Percentiles rank a stretch among this genome's conserved stretches.
Evolutionary conservation across 2,888 invertebrate species (phyloP).

Genomic region (Meiosimyza platycephala): DNA sequence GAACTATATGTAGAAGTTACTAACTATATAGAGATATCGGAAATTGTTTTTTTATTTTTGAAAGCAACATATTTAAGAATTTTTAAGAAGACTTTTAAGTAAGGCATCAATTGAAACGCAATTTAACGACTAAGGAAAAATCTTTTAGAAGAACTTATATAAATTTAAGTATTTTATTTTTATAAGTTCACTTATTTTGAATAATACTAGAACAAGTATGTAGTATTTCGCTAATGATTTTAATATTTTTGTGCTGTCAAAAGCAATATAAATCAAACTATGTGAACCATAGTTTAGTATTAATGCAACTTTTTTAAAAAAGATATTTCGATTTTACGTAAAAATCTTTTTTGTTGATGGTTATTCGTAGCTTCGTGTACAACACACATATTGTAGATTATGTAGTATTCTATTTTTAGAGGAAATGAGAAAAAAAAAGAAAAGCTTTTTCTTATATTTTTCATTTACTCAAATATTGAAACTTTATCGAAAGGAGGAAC

Average conservation of each 20-base stretch:
- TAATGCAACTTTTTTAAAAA: neutral
- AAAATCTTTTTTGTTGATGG: neutral
- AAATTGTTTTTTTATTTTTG: too few species aligned
- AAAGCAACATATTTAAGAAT: too few species aligned
- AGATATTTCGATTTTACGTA: neutral
- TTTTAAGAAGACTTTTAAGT: too few species aligned
- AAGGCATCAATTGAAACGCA: too few species aligned
- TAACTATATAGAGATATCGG: too few species aligned
- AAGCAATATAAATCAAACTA: constrained; percentile 7
- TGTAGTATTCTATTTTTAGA: constrained; percentile 48
- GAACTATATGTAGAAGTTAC: too few species aligned
- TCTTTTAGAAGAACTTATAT: too few species aligned
- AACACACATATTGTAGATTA: constrained; percentile 15
- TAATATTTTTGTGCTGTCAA: constrained; percentile 10
- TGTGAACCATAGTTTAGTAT: neutral
- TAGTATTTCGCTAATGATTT: too few species aligned
- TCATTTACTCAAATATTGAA: constrained; percentile 39
- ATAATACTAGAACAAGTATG: too few species aligned
- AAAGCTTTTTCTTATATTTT: constrained; percentile 42
- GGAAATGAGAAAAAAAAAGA: constrained; percentile 43
- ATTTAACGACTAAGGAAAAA: too few species aligned
- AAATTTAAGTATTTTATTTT: too few species aligned
- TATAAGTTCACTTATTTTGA: too few species aligned
- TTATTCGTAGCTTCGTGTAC: constrained; percentile 4
- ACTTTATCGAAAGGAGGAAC: constrained; percentile 41